Conservation (phyloP, 2,797 vertebrate species). For the Rachycentron canadum region DNA sequence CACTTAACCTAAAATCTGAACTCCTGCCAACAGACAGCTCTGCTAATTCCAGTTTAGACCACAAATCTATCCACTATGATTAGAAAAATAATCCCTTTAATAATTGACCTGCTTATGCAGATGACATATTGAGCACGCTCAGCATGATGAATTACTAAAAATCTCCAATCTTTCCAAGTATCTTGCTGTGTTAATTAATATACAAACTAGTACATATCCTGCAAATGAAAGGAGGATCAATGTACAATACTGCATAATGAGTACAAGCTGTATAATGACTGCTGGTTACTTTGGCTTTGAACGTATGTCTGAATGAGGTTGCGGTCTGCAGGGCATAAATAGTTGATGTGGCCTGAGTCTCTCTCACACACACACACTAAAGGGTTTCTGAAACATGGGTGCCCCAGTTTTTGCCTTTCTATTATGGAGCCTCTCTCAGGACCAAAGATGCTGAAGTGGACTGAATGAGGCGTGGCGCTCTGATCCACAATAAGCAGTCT, state of each 20-base stretch:
- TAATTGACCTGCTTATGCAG: constrained; percentile 61
- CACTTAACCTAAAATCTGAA: constrained; percentile 19
- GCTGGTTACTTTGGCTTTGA: constrained; percentile 55
- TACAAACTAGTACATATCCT: constrained; percentile 57
- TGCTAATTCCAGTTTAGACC: constrained; percentile 40
- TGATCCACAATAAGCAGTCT: background rate
- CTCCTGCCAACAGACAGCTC: constrained; percentile 24
- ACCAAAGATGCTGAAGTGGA: constrained; percentile 15
- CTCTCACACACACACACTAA: constrained; percentile 26
- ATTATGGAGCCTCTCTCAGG: constrained; percentile 26
- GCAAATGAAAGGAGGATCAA: constrained; percentile 56
- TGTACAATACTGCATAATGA: constrained; percentile 67
- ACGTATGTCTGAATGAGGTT: constrained; percentile 63
- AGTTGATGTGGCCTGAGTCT: constrained; percentile 68
- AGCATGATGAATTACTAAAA: constrained; percentile 36
- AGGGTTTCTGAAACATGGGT: constrained; percentile 31
- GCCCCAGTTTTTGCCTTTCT: constrained; percentile 58
- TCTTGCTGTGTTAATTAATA: constrained; percentile 46
- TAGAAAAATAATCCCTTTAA: constrained; percentile 49
- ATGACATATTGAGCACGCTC: constrained; percentile 48
- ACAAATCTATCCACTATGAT: constrained; percentile 36
- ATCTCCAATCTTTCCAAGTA: constrained; percentile 31
- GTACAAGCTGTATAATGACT: constrained; percentile 60
- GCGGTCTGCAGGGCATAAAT: constrained; percentile 63
- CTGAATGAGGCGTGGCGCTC: constrained; percentile 4